Percentiles rank a stretch among this genome's conserved stretches.
Conservation (phyloP, 1,140 invertebrate species). For the Ruditapes philippinarum region DNA sequence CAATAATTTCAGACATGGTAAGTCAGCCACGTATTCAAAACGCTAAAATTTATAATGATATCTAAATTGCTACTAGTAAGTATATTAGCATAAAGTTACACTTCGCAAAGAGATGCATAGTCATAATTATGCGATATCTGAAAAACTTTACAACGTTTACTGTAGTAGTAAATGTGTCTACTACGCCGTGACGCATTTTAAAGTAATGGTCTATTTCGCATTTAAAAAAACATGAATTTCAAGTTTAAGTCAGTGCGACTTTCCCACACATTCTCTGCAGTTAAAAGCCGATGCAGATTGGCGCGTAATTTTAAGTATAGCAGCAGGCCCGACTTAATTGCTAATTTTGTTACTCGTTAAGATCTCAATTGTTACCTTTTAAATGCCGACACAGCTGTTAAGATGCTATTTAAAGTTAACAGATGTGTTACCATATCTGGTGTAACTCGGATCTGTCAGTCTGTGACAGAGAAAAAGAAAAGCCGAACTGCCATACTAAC, state of each 20-base stretch:
- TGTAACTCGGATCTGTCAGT: neutral
- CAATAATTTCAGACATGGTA: too few relatives aligned
- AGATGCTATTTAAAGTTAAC: neutral
- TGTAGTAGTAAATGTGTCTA: neutral
- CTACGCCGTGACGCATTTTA: neutral
- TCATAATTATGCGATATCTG: neutral
- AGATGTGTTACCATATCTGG: neutral
- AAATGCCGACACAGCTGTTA: neutral
- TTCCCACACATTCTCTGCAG: neutral
- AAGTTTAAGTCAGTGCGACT: neutral
- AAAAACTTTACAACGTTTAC: neutral
- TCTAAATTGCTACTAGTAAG: too few relatives aligned
- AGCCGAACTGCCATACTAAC: too few relatives aligned
- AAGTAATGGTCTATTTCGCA: too few relatives aligned
- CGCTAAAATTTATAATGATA: too few relatives aligned
- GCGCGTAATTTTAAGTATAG: neutral
- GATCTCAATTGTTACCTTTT: neutral
- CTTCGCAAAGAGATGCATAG: neutral
- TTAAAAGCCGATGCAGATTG: neutral
- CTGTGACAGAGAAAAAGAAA: too few relatives aligned
- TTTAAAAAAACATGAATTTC: too few relatives aligned
- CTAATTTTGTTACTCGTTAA: slow-evolving; percentile 29
- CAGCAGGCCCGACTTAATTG: neutral
- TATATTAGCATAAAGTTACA: too few relatives aligned
- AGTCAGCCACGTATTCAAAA: too few relatives aligned